Base-by-base conservation (phyloP, 2,797 vertebrate species). In the Lacerta agilis region DNA sequence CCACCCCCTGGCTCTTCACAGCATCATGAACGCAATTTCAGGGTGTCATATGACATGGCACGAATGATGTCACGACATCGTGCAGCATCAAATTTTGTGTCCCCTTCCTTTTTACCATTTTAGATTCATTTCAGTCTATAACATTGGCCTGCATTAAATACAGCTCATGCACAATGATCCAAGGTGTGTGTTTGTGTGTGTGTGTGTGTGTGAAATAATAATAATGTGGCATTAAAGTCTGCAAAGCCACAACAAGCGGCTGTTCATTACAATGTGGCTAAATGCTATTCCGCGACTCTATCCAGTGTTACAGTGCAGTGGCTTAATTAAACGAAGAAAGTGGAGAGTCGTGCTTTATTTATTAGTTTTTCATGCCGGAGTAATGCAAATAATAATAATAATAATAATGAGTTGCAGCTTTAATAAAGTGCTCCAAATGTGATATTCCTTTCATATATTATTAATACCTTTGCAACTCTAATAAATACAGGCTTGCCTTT, bases 271-370 rank as follows among this genome's bases (percentile, higher is more conserved):
- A 45, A 9, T 72, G 43, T 91, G 87, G 69, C 94, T 95, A 94
- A 86, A 67, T 72, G 86, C 72, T 94, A 4, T 82, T 90, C 72
- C 92, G 49, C 55, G 86, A 89, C 80, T 86, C 92, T 4, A 13
- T 87, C 73, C 84, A 87, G 23, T 82, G 72, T 79, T 90, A 79
- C 91, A 92, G 88, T 83, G 25, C 64, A 78, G 86, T 77, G 73
- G 43, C 92, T 95, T 96, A 95, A 95, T 96, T 95, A 95, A 94
- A 86, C 94, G 43, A 94, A 91, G 82, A 38, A 71, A 75, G 45
- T 86, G 88, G 80, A 87, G 82, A 92, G 91, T 93, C 87, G 92
- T 90, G 38, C 38, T 92, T 95, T 95, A 95, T 96, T 95, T 96
- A 95, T 91, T 86, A 67, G 85, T 29, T 83, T 92, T 94, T 94